These are phyloP conservation scores for Nephila pilipes DNA, from an alignment of 1,140 invertebrate genomes.

Conservation along the genomic window DNA sequence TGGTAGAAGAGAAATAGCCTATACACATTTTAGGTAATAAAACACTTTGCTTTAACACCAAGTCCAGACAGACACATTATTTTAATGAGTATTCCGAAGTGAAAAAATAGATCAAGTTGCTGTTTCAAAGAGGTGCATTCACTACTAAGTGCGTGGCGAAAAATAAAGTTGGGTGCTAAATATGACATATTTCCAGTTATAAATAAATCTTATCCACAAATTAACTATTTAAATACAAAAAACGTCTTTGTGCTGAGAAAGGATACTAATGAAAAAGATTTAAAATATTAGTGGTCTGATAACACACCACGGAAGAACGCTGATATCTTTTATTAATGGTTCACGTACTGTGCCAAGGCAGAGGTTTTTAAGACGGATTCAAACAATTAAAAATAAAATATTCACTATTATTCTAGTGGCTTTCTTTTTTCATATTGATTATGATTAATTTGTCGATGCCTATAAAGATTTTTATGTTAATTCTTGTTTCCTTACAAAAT, in stretches of 20 bases:
- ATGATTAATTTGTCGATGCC: no score
- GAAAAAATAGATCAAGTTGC: slow-evolving; percentile 11
- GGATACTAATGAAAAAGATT: not conserved
- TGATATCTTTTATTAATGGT: no score
- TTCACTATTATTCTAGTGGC: no score
- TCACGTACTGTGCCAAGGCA: no score
- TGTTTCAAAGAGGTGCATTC: not conserved
- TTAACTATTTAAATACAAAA: not conserved
- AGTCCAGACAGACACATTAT: slow-evolving; percentile 9
- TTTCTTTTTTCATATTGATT: no score
- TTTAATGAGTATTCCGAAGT: not conserved
- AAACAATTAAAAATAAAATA: no score
- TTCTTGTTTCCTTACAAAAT: no score
- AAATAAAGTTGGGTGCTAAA: not conserved
- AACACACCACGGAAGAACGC: no score
- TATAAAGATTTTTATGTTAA: no score
- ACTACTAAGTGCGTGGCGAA: not conserved
- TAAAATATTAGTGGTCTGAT: not conserved
- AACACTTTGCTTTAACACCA: not conserved
- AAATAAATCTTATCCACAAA: not conserved
- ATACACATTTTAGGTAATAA: not conserved
- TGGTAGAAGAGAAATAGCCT: not conserved
- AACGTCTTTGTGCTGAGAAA: not conserved
- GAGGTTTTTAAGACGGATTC: no score
- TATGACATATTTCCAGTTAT: not conserved